Percentiles rank a stretch among this genome's conserved stretches.
phyloP scores from a whole-genome alignment of 2,888 invertebrate species.

The Orthosia incerta region DNA sequence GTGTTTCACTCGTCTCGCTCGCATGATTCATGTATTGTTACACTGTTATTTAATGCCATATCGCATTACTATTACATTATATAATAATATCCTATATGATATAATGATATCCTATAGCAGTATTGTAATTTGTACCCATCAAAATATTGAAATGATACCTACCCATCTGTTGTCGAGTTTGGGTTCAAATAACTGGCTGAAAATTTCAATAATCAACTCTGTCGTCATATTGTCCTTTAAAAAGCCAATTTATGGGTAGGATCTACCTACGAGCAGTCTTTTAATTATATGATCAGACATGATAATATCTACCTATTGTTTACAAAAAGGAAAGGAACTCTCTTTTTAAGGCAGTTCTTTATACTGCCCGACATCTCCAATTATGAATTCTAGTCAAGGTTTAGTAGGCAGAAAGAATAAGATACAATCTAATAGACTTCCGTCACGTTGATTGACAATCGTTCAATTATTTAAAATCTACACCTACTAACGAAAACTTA shows the following conservation, averaged over 20 bases:
- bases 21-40: constrained; percentile 35
- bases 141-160: constrained; percentile 18
- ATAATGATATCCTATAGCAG: constrained; percentile 46
- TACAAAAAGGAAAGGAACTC: constrained; percentile 1
- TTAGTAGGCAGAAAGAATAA: constrained; percentile 22
- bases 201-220: not conserved
- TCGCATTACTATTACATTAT: constrained; percentile 45
- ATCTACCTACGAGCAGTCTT: not conserved
- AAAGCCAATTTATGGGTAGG: not conserved
- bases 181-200: not conserved
- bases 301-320: constrained; percentile 1
- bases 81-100: too few species aligned
- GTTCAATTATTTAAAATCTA: constrained; percentile 49
- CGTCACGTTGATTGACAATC: constrained; percentile 36
- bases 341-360: constrained; percentile 10
- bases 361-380: not conserved
- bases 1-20: constrained; percentile 37
- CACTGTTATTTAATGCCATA: constrained; percentile 42
- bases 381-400: constrained; percentile 44
- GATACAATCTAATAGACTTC: constrained; percentile 44
- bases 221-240: not conserved
- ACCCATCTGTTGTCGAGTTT: not conserved
- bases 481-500: constrained; percentile 47
- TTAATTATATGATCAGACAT: not conserved
- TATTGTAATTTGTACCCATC: constrained; percentile 22